phyloP scores from a whole-genome alignment of 53 echinoderm and acorn worm species.

The Paracentrotus lividus region DNA sequence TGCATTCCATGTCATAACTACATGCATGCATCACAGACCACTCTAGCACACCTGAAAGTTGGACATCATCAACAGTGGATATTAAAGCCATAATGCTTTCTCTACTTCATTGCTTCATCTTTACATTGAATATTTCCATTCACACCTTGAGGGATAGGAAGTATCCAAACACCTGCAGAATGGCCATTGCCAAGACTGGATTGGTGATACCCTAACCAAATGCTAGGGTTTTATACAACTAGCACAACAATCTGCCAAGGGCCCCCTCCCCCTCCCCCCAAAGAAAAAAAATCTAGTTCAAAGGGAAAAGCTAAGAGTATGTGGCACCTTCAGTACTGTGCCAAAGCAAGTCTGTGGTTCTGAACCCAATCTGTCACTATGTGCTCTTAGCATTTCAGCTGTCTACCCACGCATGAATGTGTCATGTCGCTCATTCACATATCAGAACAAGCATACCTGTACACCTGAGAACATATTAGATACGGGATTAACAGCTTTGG shows the following conservation, averaged over 20 bases:
- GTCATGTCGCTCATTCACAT: not conserved
- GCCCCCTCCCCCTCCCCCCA: no score
- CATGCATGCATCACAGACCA: not conserved
- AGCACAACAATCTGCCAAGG: no score
- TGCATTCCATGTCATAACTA: not conserved
- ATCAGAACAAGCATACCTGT: not conserved
- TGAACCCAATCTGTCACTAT: not conserved
- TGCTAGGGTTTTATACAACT: no score
- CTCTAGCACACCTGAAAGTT: not conserved
- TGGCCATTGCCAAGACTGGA: no score
- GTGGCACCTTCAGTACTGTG: slow-evolving; percentile 1
- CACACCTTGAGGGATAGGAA: not conserved
- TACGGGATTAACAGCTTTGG: slow-evolving; percentile 3
- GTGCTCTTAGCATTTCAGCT: not conserved
- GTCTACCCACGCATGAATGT: slow-evolving; percentile 17
- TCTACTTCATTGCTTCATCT: not conserved
- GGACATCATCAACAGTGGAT: not conserved
- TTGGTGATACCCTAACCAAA: no score
- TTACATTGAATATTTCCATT: not conserved
- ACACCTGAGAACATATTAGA: slow-evolving; percentile 1
- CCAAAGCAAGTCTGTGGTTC: not conserved
- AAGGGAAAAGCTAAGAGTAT: no score
- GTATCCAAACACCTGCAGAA: not conserved
- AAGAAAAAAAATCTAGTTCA: no score
- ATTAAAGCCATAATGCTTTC: not conserved